These are phyloP conservation scores for Catamblyrhynchus diadema DNA, from an alignment of 2,797 vertebrate genomes.

Conservation along the genomic window DNA sequence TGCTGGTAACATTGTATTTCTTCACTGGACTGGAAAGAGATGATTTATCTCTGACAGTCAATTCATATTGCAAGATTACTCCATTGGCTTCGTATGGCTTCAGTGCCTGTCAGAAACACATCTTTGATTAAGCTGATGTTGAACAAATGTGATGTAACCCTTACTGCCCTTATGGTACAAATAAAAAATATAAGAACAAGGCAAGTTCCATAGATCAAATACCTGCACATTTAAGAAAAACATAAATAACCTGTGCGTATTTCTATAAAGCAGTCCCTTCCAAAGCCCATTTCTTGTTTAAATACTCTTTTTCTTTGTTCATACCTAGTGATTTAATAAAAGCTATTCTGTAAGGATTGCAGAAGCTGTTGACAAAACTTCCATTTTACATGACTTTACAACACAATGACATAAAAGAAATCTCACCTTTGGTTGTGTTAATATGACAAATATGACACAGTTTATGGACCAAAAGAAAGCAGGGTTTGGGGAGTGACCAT, in stretches of 20 bases:
- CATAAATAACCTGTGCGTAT: neutral
- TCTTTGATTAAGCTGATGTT: neutral
- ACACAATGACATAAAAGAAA: neutral
- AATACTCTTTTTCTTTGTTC: neutral
- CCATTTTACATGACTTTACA: neutral
- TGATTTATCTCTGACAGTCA: conserved; percentile 64
- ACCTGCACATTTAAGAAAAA: neutral
- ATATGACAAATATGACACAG: neutral
- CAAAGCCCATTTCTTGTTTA: neutral
- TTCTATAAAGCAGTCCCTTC: neutral
- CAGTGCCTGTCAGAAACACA: conserved; percentile 76
- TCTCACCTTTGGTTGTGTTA: neutral
- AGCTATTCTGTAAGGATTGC: neutral
- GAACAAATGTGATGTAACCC: neutral
- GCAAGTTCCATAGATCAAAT: neutral
- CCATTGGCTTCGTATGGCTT: conserved; percentile 80
- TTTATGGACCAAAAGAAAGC: neutral
- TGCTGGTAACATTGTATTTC: conserved; percentile 52
- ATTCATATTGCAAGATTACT: conserved; percentile 77
- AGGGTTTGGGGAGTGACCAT: neutral
- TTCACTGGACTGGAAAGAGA: neutral
- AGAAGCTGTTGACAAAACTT: neutral
- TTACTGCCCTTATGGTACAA: neutral
- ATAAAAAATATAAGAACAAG: neutral
- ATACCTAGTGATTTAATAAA: neutral